Evolutionary conservation across 1,140 invertebrate genomes (phyloP).

Genomic region (Neoseiulus cucumeris): DNA sequence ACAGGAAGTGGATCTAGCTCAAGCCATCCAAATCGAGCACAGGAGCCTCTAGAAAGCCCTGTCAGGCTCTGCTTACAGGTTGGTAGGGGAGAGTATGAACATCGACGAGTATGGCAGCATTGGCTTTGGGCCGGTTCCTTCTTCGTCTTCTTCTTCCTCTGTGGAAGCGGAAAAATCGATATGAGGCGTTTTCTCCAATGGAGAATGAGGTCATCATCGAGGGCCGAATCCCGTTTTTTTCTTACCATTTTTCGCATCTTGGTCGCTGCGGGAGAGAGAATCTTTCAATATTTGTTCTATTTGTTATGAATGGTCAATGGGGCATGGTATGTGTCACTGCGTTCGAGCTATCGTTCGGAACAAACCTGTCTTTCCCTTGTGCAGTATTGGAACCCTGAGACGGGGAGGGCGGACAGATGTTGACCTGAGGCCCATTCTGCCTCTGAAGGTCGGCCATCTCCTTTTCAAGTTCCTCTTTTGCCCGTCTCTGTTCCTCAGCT

Average conservation of each 20-base stretch:
- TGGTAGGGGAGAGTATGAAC: constrained; percentile 96
- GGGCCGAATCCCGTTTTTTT: too few relatives aligned
- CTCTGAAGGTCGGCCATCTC: constrained; percentile 13
- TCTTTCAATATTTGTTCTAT: background rate
- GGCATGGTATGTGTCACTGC: too few relatives aligned
- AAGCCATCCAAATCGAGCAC: too few relatives aligned
- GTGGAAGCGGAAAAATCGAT: background rate
- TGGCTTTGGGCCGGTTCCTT: constrained; percentile 80
- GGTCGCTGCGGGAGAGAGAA: background rate
- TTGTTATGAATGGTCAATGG: too few relatives aligned
- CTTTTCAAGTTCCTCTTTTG: constrained; percentile 12
- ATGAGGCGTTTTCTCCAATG: too few relatives aligned
- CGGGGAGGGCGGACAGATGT: constrained; percentile 13
- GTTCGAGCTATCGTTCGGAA: background rate
- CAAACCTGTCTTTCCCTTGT: background rate
- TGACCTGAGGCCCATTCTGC: constrained; percentile 12
- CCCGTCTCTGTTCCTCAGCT: constrained; percentile 14
- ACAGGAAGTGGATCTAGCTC: too few relatives aligned
- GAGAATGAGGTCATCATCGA: too few relatives aligned
- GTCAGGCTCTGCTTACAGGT: constrained; percentile 91
- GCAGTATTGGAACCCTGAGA: constrained; percentile 3
- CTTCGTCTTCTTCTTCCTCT: constrained; percentile 37
- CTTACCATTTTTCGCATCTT: background rate
- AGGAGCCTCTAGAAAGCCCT: too few relatives aligned
- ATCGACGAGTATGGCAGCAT: constrained; percentile 99